These are phyloP conservation scores for Heteromurus nitidus DNA, from an alignment of 2,888 invertebrate genomes.

Conservation along the genomic window DNA sequence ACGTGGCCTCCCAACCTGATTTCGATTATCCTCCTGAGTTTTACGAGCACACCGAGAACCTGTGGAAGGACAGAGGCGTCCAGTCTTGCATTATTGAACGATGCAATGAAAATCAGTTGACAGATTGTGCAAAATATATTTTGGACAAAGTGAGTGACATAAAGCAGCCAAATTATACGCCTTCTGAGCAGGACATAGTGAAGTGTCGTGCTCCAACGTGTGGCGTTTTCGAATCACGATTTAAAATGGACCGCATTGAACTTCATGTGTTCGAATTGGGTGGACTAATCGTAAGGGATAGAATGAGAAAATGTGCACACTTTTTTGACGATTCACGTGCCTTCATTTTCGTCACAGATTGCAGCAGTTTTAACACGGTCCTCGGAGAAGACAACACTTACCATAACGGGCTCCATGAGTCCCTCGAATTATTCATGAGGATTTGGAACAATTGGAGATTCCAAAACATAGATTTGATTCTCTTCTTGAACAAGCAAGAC, in stretches of 20 bases:
- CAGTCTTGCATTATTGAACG: slow-evolving; percentile 87
- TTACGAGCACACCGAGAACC: slow-evolving; percentile 97
- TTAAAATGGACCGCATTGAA: slow-evolving; percentile 99
- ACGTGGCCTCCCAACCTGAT: no score
- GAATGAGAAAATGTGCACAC: slow-evolving; percentile 99
- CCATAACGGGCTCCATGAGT: slow-evolving; percentile 98
- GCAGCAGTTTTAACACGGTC: slow-evolving; percentile 99
- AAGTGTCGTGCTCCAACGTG: no score
- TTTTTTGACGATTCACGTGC: slow-evolving; percentile 99
- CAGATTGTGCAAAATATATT: slow-evolving; percentile 99
- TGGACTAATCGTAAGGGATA: slow-evolving; percentile 98
- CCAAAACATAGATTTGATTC: slow-evolving; percentile 99
- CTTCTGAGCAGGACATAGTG: slow-evolving; percentile 93
- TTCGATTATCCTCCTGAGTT: no score
- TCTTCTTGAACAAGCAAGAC: slow-evolving; percentile 99
- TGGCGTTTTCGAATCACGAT: no score
- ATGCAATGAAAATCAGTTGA: slow-evolving; percentile 99
- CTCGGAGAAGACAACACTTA: slow-evolving; percentile 95
- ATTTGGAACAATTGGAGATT: slow-evolving; percentile 99
- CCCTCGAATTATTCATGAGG: slow-evolving; percentile 98
- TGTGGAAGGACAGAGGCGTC: slow-evolving; percentile 98
- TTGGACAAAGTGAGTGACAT: slow-evolving; percentile 97
- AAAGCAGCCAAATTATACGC: slow-evolving; percentile 97
- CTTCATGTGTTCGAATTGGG: slow-evolving; percentile 99
- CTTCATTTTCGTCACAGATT: slow-evolving; percentile 99